phyloP scores from a whole-genome alignment of 37 sponge, comb jelly and placozoan species.

The Bolinopsis microptera region DNA sequence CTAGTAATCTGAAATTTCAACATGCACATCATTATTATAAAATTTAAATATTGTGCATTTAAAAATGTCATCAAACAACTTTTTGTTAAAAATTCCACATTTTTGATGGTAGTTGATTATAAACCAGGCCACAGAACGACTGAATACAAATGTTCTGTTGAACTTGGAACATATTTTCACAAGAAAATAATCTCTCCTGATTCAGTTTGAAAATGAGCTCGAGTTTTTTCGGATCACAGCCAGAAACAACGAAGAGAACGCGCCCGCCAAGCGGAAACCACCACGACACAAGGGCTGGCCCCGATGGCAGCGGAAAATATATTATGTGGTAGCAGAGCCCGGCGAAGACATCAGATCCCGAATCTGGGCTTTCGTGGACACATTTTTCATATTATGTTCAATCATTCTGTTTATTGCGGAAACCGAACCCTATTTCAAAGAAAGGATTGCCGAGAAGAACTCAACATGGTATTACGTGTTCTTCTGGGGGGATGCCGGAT shows the following conservation, averaged over 20 bases:
- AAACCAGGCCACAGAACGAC: too few relatives aligned
- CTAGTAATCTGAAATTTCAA: too few relatives aligned
- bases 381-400: constrained; percentile 52
- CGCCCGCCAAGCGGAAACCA: constrained; percentile 23
- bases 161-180: too few relatives aligned
- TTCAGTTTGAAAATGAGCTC: constrained; percentile 44
- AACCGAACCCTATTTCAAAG: constrained; percentile 56
- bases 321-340: constrained; percentile 51
- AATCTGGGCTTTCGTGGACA: constrained; percentile 37
- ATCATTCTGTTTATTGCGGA: constrained; percentile 63
- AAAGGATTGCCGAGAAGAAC: not conserved
- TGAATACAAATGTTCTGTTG: too few relatives aligned
- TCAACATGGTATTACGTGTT: constrained; percentile 44
- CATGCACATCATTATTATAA: too few relatives aligned
- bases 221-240: constrained; percentile 59
- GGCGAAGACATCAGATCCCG: constrained; percentile 66
- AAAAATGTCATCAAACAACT: too few relatives aligned
- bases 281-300: constrained; percentile 15
- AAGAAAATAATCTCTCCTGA: not conserved
- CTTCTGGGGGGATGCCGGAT: constrained; percentile 65
- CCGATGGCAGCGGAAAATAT: constrained; percentile 61
- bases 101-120: too few relatives aligned
- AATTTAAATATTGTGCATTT: too few relatives aligned
- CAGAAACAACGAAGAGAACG: constrained; percentile 3
- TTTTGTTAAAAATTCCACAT: too few relatives aligned